Conservation (phyloP, 2,113 vertebrate species). For the Taxidea taxus region DNA sequence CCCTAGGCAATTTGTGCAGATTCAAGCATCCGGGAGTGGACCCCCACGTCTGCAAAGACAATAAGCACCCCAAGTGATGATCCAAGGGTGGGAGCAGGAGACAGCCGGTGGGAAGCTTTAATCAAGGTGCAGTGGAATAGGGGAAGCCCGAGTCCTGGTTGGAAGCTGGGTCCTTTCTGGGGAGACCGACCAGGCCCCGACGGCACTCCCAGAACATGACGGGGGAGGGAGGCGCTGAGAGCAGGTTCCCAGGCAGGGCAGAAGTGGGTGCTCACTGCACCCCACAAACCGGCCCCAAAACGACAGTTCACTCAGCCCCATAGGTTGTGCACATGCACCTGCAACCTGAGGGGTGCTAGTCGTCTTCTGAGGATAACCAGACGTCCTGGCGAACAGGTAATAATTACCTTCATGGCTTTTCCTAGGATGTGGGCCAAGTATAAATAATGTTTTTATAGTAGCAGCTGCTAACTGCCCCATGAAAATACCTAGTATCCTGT, state of each 20-base stretch:
- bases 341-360: neutral
- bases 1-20: neutral
- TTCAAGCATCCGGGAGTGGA: accelerated
- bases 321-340: accelerated
- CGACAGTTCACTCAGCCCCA: neutral
- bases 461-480: too few relatives aligned
- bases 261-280: neutral
- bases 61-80: accelerated
- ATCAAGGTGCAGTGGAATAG: accelerated
- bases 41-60: accelerated
- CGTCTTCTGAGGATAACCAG: neutral
- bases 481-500: too few relatives aligned
- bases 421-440: accelerated
- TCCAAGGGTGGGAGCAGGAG: too few relatives aligned
- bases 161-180: neutral
- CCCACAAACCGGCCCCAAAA: conserved; percentile 2
- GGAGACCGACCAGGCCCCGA: accelerated
- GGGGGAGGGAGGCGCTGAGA: accelerated
- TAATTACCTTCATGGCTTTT: neutral
- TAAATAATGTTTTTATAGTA: too few relatives aligned
- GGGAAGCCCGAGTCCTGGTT: neutral
- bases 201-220: accelerated
- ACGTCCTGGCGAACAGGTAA: neutral
- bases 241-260: neutral
- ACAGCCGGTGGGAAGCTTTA: accelerated